A percentile compares a stretch with the other conserved stretches of the same genome.
phyloP scores from a whole-genome alignment of 2,113 vertebrate genomes.

The Tragulus kanchil region DNA sequence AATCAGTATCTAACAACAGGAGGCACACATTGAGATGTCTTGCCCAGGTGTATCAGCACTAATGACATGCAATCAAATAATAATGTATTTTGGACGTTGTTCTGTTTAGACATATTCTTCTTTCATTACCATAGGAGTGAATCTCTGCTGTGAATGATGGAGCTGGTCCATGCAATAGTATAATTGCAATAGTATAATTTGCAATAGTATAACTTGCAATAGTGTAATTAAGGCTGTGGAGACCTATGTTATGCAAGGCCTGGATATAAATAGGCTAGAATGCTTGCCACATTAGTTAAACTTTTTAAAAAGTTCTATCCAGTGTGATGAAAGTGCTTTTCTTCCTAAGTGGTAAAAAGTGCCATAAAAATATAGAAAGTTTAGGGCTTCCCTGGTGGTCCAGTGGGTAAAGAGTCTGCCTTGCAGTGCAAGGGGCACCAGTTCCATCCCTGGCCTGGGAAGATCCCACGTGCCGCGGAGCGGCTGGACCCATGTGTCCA shows the following conservation, averaged over 20 bases:
- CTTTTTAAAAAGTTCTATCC: not conserved
- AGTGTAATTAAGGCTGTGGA: not conserved
- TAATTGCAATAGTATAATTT: not conserved
- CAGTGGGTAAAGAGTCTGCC: too few relatives aligned
- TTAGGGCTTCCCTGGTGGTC: too few relatives aligned
- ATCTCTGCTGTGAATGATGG: not conserved
- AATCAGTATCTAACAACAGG: not conserved
- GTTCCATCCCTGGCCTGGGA: too few relatives aligned
- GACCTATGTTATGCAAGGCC: not conserved
- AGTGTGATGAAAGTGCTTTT: not conserved
- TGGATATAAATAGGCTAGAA: not conserved
- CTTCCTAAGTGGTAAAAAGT: not conserved
- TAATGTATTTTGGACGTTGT: not conserved
- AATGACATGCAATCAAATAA: not conserved
- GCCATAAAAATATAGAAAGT: not conserved
- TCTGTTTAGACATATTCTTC: not conserved
- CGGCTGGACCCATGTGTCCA: too few relatives aligned
- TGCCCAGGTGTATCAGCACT: not conserved
- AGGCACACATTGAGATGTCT: not conserved
- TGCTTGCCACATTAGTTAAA: not conserved
- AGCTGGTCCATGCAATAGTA: not conserved
- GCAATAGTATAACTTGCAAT: not conserved
- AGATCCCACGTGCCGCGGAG: too few relatives aligned
- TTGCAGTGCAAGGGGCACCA: too few relatives aligned
- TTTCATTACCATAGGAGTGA: not conserved